These are phyloP conservation scores for Cheilosia impressa DNA, from an alignment of 2,888 invertebrate species.

Conservation along the genomic window DNA sequence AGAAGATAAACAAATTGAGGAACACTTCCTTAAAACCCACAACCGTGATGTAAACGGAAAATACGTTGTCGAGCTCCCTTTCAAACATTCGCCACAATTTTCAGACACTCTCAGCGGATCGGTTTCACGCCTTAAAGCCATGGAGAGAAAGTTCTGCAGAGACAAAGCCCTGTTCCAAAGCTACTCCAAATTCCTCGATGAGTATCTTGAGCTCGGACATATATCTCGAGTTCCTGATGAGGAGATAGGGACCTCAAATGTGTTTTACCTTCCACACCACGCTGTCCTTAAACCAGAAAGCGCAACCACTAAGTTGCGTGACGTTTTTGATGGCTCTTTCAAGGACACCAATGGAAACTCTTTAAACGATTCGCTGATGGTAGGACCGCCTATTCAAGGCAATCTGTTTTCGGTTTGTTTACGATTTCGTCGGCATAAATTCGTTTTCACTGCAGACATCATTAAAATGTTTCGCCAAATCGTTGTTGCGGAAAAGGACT, in stretches of 20 bases:
- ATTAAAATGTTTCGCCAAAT: constrained; percentile 14
- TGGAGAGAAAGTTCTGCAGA: neutral
- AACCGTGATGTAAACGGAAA: neutral
- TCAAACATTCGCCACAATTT: neutral
- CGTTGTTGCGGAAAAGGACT: constrained; percentile 1
- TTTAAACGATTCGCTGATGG: neutral
- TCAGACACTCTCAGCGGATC: neutral
- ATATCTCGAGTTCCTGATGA: neutral
- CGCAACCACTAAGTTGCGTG: neutral
- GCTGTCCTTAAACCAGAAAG: constrained; percentile 1
- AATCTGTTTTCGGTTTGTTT: constrained; percentile 19
- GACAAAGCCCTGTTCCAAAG: neutral
- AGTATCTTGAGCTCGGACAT: constrained; percentile 2
- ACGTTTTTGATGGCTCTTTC: neutral
- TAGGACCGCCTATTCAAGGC: constrained; percentile 9
- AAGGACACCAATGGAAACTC: neutral
- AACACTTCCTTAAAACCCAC: neutral
- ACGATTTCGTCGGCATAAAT: constrained; percentile 23
- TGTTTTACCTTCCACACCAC: constrained; percentile 3
- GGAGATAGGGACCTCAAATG: constrained; percentile 2
- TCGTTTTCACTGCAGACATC: constrained; percentile 9
- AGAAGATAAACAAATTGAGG: neutral
- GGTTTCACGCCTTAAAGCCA: neutral
- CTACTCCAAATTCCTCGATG: constrained; percentile 2
- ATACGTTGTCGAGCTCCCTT: constrained; percentile 3